Conservation (phyloP, 2,888 invertebrate species). For the Pterostichus madidus region DNA sequence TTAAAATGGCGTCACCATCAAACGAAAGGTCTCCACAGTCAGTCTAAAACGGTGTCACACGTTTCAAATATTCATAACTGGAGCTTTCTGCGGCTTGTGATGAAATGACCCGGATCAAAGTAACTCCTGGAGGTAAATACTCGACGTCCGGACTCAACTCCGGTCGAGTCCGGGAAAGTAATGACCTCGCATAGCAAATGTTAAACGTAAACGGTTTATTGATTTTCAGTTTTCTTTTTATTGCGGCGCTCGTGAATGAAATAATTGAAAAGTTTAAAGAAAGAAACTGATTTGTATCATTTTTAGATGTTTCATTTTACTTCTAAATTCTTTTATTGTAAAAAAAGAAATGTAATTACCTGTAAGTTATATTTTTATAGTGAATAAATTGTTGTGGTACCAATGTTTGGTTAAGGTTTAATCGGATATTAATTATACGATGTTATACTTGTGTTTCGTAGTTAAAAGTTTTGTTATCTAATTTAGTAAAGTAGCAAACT, state of each 20-base stretch:
- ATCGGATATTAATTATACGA: conserved; percentile 4
- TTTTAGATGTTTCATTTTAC: background rate
- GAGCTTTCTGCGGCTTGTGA: conserved; percentile 45
- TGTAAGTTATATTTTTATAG: no score
- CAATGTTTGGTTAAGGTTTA: background rate
- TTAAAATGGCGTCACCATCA: background rate
- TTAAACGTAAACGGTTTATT: conserved; percentile 22
- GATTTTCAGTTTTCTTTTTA: conserved; percentile 28
- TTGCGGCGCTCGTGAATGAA: conserved; percentile 4
- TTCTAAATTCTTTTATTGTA: no score
- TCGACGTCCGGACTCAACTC: no score
- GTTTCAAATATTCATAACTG: conserved; percentile 58
- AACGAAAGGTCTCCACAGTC: background rate
- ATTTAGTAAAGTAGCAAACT: conserved; percentile 32
- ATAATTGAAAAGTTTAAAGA: conserved; percentile 24
- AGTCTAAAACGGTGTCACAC: conserved; percentile 1
- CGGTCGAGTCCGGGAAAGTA: background rate
- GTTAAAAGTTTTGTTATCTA: conserved; percentile 20
- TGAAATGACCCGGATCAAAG: conserved; percentile 55
- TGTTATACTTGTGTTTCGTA: conserved; percentile 13
- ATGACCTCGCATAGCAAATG: conserved; percentile 35
- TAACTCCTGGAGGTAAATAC: conserved; percentile 8
- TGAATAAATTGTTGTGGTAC: no score
- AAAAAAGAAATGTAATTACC: no score
- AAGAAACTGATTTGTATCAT: conserved; percentile 10